Conservation (phyloP, 1,140 invertebrate species). For the Harlomillsia oculata region DNA sequence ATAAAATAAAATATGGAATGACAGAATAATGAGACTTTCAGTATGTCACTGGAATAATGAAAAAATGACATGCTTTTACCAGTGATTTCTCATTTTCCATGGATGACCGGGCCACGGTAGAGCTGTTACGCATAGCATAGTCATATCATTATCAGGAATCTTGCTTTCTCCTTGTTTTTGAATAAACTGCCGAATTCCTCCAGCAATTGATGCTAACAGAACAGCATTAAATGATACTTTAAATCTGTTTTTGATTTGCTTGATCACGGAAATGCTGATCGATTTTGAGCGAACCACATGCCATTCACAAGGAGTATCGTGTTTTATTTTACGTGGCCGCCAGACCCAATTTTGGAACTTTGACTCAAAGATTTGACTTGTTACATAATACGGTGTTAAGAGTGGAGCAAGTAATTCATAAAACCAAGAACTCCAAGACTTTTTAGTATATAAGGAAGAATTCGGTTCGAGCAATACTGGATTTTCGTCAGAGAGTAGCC, state of each 20-base stretch:
- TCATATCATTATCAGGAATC: background rate
- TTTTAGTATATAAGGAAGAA: no score
- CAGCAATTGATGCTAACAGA: background rate
- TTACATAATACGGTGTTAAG: no score
- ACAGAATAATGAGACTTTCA: background rate
- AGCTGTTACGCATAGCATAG: background rate
- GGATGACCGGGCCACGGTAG: background rate
- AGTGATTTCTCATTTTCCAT: constrained; percentile 2
- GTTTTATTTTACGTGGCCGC: no score
- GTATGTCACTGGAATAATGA: background rate
- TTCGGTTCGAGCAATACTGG: no score
- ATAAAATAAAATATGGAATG: background rate
- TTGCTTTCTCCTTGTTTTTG: background rate
- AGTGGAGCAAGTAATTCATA: no score
- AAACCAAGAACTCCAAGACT: no score
- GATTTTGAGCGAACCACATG: background rate
- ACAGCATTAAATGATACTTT: background rate
- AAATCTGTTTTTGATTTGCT: background rate
- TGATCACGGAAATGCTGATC: background rate
- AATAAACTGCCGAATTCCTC: constrained; percentile 3
- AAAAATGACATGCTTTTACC: background rate
- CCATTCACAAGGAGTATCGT: background rate
- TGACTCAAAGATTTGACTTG: no score
- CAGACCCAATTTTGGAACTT: no score
- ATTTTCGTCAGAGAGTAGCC: background rate